Evolutionary conservation across 2,113 vertebrate species (phyloP), one percentile per base, ranked within the genome.

Genomic region (Centrocercus urophasianus): DNA sequence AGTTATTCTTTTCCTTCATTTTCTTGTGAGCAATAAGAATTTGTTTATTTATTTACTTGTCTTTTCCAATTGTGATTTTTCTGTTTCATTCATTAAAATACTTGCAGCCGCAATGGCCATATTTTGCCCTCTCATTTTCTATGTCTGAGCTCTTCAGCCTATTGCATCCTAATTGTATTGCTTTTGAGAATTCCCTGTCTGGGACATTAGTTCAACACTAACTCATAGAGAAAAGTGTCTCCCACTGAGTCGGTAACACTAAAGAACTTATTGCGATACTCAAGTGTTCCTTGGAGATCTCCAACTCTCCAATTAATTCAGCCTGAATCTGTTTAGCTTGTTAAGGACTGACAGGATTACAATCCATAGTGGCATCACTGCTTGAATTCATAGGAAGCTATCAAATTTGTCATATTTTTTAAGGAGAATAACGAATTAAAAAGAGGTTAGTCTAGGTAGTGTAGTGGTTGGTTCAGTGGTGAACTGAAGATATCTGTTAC

Each of bases 261-360:
- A 95, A 91, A 93, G 89, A 90, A 32, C 69, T 93, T 86, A 28
- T 73, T 87, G 34, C 38, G 82, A 47, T 13, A n/a, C 32, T 40
- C 45, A 94, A 93, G 47, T 60, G 60, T 80, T 95, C 91, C 91
- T 93, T 72, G 78, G 86, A 93, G 86, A 67, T 91, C 70, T 95
- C 30, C 63, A 66, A 54, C 15, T 78, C 67, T 42, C 25, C 70
- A 65, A 32, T 57, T 84, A 95, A 88, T 86, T 95, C 66, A 88
- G 5, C 30, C 22, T 82, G 73, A 89, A 75, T 92, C 43, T 86
- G 17, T 79, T 94, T 87, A 78, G 42, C 38, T 96, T 89, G n/a
- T 92, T 90, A 87, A 87, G 7, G 25, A 85, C 59, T 91, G 80
- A 93, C 78, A 94, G 77, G 63, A 79, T 83, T 90, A 70, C 47